A percentile compares a stretch with the other conserved stretches of the same genome.
Conservation (phyloP, 2,797 vertebrate genomes). For the Erethizon dorsatum region DNA sequence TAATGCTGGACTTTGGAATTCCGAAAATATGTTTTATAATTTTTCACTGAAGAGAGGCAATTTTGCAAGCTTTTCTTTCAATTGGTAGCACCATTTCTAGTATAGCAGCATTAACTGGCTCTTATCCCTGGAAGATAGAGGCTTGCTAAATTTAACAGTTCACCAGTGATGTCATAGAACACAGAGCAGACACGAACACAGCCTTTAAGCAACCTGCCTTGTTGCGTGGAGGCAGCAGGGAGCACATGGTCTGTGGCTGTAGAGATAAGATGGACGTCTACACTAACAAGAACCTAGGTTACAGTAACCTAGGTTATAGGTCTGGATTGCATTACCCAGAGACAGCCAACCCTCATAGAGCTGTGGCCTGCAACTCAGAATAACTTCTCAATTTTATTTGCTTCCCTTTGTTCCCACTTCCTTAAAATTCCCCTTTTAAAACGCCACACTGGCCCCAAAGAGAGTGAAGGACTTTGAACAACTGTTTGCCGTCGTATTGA, state of each 20-base stretch:
- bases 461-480: neutral
- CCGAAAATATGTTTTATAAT: neutral
- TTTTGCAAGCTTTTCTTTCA: conserved; percentile 34
- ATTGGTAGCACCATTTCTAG: neutral
- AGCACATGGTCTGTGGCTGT: neutral
- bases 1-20: neutral
- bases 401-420: neutral
- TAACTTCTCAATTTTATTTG: neutral
- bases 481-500: neutral
- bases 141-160: neutral
- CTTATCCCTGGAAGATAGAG: neutral
- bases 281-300: neutral
- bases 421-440: neutral
- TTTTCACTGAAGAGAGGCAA: neutral
- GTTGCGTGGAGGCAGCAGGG: neutral
- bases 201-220: neutral
- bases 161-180: neutral
- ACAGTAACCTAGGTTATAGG: neutral
- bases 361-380: neutral
- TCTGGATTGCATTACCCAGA: neutral
- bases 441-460: neutral
- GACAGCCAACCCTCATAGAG: too few relatives aligned
- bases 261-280: neutral
- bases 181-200: neutral
- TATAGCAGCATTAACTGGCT: neutral